A percentile compares a stretch with the other conserved stretches of the same genome.
Conservation (phyloP, 2,888 invertebrate species). For the Apotomis capreana region DNA sequence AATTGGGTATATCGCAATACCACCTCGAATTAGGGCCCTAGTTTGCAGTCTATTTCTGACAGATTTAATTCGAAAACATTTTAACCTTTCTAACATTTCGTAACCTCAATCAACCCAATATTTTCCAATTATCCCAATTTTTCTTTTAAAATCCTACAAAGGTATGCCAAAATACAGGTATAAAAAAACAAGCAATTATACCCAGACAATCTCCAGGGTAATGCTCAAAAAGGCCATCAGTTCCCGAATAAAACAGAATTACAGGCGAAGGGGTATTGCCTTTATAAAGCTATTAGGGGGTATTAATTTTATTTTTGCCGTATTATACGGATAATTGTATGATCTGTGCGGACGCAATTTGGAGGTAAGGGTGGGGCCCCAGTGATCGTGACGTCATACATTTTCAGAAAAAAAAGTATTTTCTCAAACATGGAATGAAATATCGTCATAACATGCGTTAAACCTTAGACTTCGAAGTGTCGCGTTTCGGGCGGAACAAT, state of each 20-base stretch:
- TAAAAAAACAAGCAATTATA: constrained; percentile 34
- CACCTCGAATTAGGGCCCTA: no score
- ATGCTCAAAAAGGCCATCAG: constrained; percentile 33
- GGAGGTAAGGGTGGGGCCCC: constrained; percentile 26
- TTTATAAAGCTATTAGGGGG: constrained; percentile 39
- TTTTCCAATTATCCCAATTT: background rate
- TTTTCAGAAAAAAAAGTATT: no score
- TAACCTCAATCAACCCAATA: constrained; percentile 1
- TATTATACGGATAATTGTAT: constrained; percentile 42
- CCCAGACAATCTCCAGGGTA: constrained; percentile 29
- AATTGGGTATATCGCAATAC: no score
- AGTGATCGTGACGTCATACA: background rate
- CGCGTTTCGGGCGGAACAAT: no score
- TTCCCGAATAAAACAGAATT: constrained; percentile 35
- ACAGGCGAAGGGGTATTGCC: constrained; percentile 37
- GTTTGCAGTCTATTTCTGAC: no score
- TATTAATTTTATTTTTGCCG: constrained; percentile 40
- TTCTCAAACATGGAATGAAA: no score
- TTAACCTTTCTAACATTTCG: background rate
- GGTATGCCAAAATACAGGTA: background rate
- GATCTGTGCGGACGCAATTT: constrained; percentile 40
- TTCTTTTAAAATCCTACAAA: background rate
- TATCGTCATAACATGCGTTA: no score
- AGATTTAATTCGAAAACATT: no score
- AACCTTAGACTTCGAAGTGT: no score